Evolutionary conservation across 1,140 invertebrate species (phyloP), one percentile per base, ranked within the genome.

Genomic region (Bicyclus anynana): DNA sequence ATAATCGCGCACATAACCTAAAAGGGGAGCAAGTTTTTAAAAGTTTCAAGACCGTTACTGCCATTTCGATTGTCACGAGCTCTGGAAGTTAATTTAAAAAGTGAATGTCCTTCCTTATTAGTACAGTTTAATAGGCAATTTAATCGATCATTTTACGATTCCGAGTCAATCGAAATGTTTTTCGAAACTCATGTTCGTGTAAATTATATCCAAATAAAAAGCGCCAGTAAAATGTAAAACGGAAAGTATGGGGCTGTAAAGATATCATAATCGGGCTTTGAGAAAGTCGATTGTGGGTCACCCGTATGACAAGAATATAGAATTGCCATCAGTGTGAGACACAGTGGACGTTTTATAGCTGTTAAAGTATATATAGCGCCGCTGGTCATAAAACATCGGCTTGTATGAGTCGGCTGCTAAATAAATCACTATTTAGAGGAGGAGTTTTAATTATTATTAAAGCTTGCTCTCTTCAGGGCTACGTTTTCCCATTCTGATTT

Each of bases 141-240:
- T 46, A 35, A 46, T 44, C 48, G 47, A 58, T 51, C 27, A 58
- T 46, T 58, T 58, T 44, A 23, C 13, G 40, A 26, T 26, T 16
- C 37, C 3, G 37, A 23, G 21, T 37, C 48, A 21, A 51, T 21
- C 48, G 37, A 38, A 38, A 37, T 18, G 50, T 52, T 40, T 52
- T 27, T 21, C 18, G 40, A 44, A 20, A 44, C 7, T 44, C 16
- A 18, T 42, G 23, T 16, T 16, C 29, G 35, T 40, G 17, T 44
- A 53, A 53, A 44, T 44, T 5, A 20, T 18, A 12, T 44, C 40
- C 10, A 27, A 37, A 27, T 21, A 20, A 40, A 51, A 40, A 52
- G n/a, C 23, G 13, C 16, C 38, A 23, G 27, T 20, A 26, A 29
- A n/a, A 47, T 46, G 16, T 29, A 38, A 44, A 52, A 52, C 50